These are phyloP conservation scores for Acropora tenuis DNA, from an alignment of 64 coral and sea anemone genomes.

Conservation along the genomic window DNA sequence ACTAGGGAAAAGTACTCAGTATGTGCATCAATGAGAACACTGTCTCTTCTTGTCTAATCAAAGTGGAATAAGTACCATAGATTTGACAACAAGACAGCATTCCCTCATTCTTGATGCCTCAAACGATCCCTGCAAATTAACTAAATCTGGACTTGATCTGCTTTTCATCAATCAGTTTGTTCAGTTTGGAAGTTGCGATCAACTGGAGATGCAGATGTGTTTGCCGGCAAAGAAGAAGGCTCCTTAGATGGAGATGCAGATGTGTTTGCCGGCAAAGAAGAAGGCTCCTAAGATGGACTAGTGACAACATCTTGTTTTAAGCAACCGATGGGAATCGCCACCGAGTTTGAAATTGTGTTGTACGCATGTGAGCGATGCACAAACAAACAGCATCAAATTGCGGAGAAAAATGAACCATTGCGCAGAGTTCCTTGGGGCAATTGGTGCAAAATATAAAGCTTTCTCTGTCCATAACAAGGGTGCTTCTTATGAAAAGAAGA, in stretches of 20 bases:
- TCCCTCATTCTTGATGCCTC: slow-evolving; percentile 56
- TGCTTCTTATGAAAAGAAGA: too few species aligned
- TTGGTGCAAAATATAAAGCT: slow-evolving; percentile 33
- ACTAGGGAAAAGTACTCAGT: slow-evolving; percentile 68
- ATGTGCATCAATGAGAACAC: slow-evolving; percentile 65
- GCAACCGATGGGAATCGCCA: slow-evolving; percentile 53
- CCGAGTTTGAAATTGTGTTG: slow-evolving; percentile 48
- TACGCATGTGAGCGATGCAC: slow-evolving; percentile 23
- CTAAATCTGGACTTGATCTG: slow-evolving; percentile 75
- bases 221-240: slow-evolving; percentile 58
- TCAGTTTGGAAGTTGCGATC: slow-evolving; percentile 59
- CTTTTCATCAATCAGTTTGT: slow-evolving; percentile 58
- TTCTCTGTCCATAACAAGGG: slow-evolving; percentile 51
- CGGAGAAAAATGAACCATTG: slow-evolving; percentile 21
- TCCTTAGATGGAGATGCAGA: slow-evolving; percentile 57
- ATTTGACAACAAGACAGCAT: slow-evolving; percentile 73
- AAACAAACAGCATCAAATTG: slow-evolving; percentile 56
- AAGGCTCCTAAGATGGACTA: slow-evolving; percentile 60
- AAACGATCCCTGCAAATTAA: slow-evolving; percentile 69
- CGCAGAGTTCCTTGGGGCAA: slow-evolving; percentile 28
- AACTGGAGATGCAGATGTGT: slow-evolving; percentile 51
- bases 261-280: slow-evolving; percentile 56
- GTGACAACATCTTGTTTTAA: slow-evolving; percentile 58
- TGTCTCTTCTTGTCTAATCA: slow-evolving; percentile 62
- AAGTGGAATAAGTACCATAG: slow-evolving; percentile 59